These are phyloP conservation scores for Anticlea derivata DNA, from an alignment of 2,888 invertebrate species.

Conservation along the genomic window DNA sequence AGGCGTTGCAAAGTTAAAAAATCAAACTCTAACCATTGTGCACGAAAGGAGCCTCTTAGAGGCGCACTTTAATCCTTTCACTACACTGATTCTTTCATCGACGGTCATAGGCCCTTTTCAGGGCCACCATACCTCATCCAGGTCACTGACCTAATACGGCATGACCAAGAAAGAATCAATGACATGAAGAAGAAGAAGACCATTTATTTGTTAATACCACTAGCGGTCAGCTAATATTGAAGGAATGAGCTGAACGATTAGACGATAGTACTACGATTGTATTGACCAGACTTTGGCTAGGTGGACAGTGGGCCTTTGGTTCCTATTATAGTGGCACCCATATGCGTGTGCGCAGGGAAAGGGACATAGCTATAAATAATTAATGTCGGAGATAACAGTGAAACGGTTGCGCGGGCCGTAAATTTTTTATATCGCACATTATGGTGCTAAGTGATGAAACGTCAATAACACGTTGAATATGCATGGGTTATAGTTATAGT, in stretches of 20 bases:
- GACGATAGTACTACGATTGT: background rate
- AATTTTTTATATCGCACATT: conserved; percentile 24
- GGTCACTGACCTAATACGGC: too few relatives aligned
- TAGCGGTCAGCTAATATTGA: too few relatives aligned
- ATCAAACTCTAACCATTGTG: too few relatives aligned
- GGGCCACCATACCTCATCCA: too few relatives aligned
- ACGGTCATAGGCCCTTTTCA: too few relatives aligned
- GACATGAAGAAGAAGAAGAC: too few relatives aligned
- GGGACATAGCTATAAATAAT: conserved; percentile 59
- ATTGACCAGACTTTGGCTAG: background rate
- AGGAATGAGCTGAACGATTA: background rate
- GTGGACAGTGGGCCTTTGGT: conserved; percentile 9
- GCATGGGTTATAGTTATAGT: conserved; percentile 24
- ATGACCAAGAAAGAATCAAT: too few relatives aligned
- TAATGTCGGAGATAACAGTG: conserved; percentile 64
- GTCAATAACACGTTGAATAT: conserved; percentile 30
- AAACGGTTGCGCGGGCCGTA: conserved; percentile 50
- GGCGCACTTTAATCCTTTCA: too few relatives aligned
- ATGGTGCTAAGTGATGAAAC: conserved; percentile 34
- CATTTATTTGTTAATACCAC: too few relatives aligned
- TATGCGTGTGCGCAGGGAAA: conserved; percentile 24
- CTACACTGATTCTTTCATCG: too few relatives aligned
- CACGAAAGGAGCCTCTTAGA: too few relatives aligned
- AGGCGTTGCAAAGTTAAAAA: too few relatives aligned
- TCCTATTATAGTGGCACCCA: conserved; percentile 16